Evolutionary conservation across 1,140 invertebrate genomes (phyloP).

Genomic region (Bombus waltoni): DNA sequence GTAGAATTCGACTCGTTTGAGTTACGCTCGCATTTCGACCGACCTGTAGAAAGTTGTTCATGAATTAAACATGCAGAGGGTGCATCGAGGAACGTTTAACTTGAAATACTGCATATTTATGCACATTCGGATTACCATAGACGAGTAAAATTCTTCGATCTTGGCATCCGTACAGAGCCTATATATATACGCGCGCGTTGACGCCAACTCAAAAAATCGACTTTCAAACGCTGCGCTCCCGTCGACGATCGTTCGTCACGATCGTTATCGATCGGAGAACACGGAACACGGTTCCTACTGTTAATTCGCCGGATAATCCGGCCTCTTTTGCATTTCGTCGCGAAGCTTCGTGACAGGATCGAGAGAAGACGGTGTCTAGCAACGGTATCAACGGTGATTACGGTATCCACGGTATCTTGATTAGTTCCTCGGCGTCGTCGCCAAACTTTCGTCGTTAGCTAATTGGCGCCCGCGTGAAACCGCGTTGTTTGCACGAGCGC

Average conservation of each 20-base stretch:
- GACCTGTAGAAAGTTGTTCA: constrained; percentile 41
- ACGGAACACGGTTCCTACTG: neutral
- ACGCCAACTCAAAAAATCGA: neutral
- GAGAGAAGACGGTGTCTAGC: constrained; percentile 40
- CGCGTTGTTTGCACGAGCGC: constrained; percentile 69
- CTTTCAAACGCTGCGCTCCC: neutral
- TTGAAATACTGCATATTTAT: constrained; percentile 43
- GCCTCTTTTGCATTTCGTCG: constrained; percentile 34
- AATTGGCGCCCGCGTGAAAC: constrained; percentile 74
- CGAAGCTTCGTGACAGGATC: neutral
- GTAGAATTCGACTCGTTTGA: constrained; percentile 22
- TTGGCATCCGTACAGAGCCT: too few species aligned
- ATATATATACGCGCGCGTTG: neutral
- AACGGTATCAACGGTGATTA: constrained; percentile 73
- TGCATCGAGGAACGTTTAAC: constrained; percentile 12
- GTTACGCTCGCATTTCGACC: constrained; percentile 15
- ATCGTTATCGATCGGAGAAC: neutral
- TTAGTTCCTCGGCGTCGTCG: constrained; percentile 75
- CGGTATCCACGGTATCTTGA: constrained; percentile 74
- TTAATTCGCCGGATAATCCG: constrained; percentile 1
- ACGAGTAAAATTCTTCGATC: constrained; percentile 21
- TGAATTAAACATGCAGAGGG: constrained; percentile 35
- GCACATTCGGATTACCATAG: constrained; percentile 29
- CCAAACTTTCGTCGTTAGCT: constrained; percentile 79
- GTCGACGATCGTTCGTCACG: neutral